These are phyloP conservation scores for Myotis vivesi DNA, from an alignment of 2,797 vertebrate genomes.

Conservation along the genomic window DNA sequence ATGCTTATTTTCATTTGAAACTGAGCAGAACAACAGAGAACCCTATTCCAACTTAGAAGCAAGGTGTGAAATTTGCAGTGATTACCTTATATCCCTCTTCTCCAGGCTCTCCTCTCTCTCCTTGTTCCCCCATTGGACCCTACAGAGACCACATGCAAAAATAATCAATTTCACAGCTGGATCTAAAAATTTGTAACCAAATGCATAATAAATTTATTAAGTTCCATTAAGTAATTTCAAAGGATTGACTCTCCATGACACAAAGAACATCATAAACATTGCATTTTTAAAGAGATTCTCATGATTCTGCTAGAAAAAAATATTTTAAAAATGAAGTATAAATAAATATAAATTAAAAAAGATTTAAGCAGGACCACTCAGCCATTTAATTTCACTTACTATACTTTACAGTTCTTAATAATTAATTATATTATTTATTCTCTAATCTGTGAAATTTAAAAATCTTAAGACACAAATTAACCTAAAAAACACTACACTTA, in stretches of 20 bases:
- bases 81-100: conserved; percentile 94
- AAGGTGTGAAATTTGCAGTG: background rate
- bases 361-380: background rate
- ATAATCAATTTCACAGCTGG: conserved; percentile 56
- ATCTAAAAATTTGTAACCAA: background rate
- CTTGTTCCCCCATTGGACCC: conserved; percentile 90
- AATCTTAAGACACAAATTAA: conserved; percentile 13
- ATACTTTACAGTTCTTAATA: conserved; percentile 25
- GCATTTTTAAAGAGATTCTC: conserved; percentile 8
- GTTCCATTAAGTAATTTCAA: conserved; percentile 55
- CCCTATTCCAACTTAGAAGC: background rate
- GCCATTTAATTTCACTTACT: background rate
- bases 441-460: background rate
- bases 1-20: conserved; percentile 2
- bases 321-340: background rate
- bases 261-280: background rate
- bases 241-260: conserved; percentile 38
- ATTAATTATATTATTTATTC: background rate
- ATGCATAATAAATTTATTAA: conserved; percentile 1
- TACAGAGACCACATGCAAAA: conserved; percentile 83
- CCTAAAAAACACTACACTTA: background rate
- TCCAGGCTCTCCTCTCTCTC: conserved; percentile 93
- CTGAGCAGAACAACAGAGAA: background rate
- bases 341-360: conserved; percentile 25
- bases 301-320: conserved; percentile 52